Evolutionary conservation across 2,888 invertebrate genomes (phyloP).

Genomic region (Chrysodeixis includens): DNA sequence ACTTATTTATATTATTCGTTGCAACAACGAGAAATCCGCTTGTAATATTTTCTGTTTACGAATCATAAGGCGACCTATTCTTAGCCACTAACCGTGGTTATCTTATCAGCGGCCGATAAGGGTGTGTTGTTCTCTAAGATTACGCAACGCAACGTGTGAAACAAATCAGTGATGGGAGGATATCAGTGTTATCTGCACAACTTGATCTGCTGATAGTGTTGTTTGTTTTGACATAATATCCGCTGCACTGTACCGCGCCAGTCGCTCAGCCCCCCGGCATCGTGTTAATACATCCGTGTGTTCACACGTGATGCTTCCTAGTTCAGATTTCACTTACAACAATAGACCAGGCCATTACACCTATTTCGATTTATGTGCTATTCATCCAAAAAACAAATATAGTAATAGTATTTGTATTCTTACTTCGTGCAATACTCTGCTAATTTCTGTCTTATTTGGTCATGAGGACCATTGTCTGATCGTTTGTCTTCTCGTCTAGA

Average conservation of each 20-base stretch:
- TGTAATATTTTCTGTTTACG: constrained; percentile 12
- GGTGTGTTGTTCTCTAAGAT: constrained; percentile 16
- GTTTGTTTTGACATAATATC: constrained; percentile 26
- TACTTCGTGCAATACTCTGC: too few relatives aligned
- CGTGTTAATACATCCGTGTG: constrained; percentile 6
- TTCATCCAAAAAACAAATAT: too few relatives aligned
- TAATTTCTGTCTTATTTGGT: too few relatives aligned
- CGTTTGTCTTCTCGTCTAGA: too few relatives aligned
- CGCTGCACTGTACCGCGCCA: background rate
- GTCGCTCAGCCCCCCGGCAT: background rate
- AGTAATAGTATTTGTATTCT: too few relatives aligned
- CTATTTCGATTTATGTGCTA: too few relatives aligned
- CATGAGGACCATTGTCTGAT: too few relatives aligned
- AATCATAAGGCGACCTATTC: constrained; percentile 12
- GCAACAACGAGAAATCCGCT: background rate
- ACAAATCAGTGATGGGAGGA: constrained; percentile 25
- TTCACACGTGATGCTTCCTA: background rate
- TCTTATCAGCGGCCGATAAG: constrained; percentile 31
- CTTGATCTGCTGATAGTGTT: constrained; percentile 9
- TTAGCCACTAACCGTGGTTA: constrained; percentile 27
- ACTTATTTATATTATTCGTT: background rate
- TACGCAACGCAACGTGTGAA: constrained; percentile 28
- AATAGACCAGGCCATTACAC: too few relatives aligned
- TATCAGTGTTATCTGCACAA: constrained; percentile 11
- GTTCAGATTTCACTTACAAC: background rate